These are phyloP conservation scores for Caenorhabditis sp. DNA, from an alignment of 2,888 invertebrate genomes.

Conservation along the genomic window DNA sequence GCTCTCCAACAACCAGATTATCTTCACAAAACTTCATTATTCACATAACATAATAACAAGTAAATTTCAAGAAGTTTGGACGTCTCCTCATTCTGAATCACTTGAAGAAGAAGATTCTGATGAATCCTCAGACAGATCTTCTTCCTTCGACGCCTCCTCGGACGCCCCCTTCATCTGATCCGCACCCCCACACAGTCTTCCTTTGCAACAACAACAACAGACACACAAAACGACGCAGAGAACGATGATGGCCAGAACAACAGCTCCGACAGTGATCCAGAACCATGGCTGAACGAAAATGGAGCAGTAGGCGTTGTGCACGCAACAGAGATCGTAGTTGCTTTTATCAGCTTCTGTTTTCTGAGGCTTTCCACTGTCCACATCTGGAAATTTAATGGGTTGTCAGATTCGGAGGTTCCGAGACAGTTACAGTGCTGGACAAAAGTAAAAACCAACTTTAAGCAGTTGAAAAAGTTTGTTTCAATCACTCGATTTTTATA, in stretches of 20 bases:
- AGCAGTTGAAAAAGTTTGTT: too few relatives aligned
- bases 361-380: not conserved
- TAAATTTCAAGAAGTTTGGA: not conserved
- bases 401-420: too few relatives aligned
- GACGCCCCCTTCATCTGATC: not conserved
- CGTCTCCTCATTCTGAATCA: not conserved
- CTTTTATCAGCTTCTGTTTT: not conserved
- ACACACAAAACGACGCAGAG: not conserved
- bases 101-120: not conserved
- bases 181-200: not conserved
- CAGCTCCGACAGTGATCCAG: not conserved
- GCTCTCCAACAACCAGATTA: too few relatives aligned
- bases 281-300: conserved; percentile 3
- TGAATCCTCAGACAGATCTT: not conserved
- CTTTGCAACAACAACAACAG: conserved; percentile 5
- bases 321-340: not conserved
- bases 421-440: too few relatives aligned
- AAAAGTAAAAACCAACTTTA: too few relatives aligned
- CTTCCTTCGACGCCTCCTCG: not conserved
- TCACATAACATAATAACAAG: not conserved
- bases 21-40: too few relatives aligned
- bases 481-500: too few relatives aligned
- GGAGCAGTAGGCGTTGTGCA: not conserved
- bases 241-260: not conserved
- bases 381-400: not conserved